phyloP scores from a whole-genome alignment of 2,797 vertebrate species.

The Protonibea diacanthus region DNA sequence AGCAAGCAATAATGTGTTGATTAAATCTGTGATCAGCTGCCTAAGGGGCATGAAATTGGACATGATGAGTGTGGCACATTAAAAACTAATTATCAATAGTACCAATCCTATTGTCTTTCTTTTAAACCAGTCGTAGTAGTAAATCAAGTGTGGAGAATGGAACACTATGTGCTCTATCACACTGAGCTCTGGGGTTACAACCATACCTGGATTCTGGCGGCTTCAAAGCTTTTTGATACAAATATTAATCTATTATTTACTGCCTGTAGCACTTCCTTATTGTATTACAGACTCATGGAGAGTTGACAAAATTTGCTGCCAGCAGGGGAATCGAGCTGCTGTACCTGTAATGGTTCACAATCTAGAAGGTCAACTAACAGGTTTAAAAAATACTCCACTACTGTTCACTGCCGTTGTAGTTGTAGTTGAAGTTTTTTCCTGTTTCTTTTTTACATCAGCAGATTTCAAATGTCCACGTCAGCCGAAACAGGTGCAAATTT shows the following conservation, averaged over 20 bases:
- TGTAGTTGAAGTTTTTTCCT: too few relatives aligned
- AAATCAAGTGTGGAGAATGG: conserved; percentile 80
- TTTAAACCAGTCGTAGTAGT: conserved; percentile 67
- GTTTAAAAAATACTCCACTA: neutral
- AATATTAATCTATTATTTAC: conserved; percentile 58
- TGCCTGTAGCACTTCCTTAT: conserved; percentile 48
- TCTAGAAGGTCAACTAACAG: neutral
- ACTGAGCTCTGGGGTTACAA: conserved; percentile 53
- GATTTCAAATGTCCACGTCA: neutral
- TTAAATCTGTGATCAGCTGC: conserved; percentile 84
- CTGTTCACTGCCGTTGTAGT: too few relatives aligned
- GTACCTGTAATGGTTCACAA: neutral
- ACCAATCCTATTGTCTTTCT: conserved; percentile 80
- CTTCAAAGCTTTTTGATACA: conserved; percentile 53
- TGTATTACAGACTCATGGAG: conserved; percentile 28
- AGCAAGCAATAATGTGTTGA: conserved; percentile 82
- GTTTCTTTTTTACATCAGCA: neutral
- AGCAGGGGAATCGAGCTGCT: conserved; percentile 14
- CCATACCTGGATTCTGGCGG: conserved; percentile 51
- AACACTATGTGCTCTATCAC: conserved; percentile 60
- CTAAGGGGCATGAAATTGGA: conserved; percentile 86
- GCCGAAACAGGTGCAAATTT: neutral
- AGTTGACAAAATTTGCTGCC: conserved; percentile 30
- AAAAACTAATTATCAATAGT: conserved; percentile 86
- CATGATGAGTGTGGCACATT: conserved; percentile 87